A percentile compares a stretch with the other conserved stretches of the same genome.
phyloP scores from a whole-genome alignment of 2,113 vertebrate genomes.

The Sminthopsis crassicaudata region DNA sequence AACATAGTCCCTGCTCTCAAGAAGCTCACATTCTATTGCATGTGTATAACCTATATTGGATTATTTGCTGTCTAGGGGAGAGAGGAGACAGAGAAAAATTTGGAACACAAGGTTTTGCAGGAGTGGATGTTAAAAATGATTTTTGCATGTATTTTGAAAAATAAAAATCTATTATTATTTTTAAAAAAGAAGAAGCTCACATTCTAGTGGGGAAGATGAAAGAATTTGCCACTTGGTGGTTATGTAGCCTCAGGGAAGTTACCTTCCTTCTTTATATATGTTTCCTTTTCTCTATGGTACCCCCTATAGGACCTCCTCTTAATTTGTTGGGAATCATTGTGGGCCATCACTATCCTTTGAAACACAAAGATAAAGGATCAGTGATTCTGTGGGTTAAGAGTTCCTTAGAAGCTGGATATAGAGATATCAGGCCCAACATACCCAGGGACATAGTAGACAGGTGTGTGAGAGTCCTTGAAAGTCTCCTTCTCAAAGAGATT shows the following conservation, averaged over 20 bases:
- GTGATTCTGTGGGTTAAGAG: not conserved
- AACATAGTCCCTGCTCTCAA: not conserved
- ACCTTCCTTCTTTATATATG: not conserved
- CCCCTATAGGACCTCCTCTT: not conserved
- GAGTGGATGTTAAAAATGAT: no score
- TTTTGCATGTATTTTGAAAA: no score
- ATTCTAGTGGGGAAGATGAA: not conserved
- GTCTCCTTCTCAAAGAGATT: not conserved
- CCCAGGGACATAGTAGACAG: not conserved
- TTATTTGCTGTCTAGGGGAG: no score
- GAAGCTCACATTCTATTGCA: not conserved
- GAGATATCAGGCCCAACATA: not conserved
- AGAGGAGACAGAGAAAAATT: no score
- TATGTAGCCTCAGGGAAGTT: not conserved
- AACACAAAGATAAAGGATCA: not conserved
- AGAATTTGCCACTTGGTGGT: not conserved
- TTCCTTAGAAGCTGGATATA: not conserved
- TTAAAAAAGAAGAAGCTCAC: not conserved
- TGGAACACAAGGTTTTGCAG: no score
- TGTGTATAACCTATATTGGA: no score
- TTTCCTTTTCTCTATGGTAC: not conserved
- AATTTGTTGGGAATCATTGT: not conserved
- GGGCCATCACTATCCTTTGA: not conserved
- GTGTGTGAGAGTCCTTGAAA: not conserved
- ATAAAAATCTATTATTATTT: no score